phyloP scores from a whole-genome alignment of 2,888 invertebrate species.

The Iphiclides podalirius region DNA sequence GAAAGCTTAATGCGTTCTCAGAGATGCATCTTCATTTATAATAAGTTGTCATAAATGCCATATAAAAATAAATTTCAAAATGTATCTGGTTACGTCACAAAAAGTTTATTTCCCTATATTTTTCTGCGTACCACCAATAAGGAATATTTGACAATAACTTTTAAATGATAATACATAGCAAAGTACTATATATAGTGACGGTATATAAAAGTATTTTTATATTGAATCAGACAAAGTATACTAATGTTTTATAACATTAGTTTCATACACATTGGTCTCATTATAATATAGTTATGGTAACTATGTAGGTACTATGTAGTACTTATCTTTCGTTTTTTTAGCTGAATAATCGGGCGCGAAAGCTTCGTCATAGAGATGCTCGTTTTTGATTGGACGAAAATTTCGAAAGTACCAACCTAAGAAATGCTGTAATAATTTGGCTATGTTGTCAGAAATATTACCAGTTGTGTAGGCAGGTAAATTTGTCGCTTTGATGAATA shows the following conservation, averaged over 20 bases:
- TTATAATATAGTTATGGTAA: slow-evolving; percentile 14
- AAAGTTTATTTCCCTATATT: too few species aligned
- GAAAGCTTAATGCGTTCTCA: too few species aligned
- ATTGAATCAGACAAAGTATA: too few species aligned
- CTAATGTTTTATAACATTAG: too few species aligned
- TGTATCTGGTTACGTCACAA: slow-evolving; percentile 7
- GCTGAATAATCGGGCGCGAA: slow-evolving; percentile 69
- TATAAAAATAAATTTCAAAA: background rate
- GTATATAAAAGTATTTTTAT: too few species aligned
- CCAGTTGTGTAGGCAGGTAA: slow-evolving; percentile 75
- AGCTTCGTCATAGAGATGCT: slow-evolving; percentile 59
- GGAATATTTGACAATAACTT: too few species aligned
- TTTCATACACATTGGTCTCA: too few species aligned
- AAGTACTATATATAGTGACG: too few species aligned
- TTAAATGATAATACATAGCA: too few species aligned
- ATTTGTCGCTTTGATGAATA: slow-evolving; percentile 62
- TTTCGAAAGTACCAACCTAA: slow-evolving; percentile 64
- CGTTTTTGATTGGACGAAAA: slow-evolving; percentile 52
- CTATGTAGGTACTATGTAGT: slow-evolving; percentile 16
- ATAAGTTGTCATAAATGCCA: too few species aligned
- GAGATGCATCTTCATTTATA: too few species aligned
- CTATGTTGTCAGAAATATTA: slow-evolving; percentile 75
- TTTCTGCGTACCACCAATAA: too few species aligned
- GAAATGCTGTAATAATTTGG: slow-evolving; percentile 51
- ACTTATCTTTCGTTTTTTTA: slow-evolving; percentile 50